phyloP scores from a whole-genome alignment of 2,113 vertebrate genomes.

The Laticauda colubrina region DNA sequence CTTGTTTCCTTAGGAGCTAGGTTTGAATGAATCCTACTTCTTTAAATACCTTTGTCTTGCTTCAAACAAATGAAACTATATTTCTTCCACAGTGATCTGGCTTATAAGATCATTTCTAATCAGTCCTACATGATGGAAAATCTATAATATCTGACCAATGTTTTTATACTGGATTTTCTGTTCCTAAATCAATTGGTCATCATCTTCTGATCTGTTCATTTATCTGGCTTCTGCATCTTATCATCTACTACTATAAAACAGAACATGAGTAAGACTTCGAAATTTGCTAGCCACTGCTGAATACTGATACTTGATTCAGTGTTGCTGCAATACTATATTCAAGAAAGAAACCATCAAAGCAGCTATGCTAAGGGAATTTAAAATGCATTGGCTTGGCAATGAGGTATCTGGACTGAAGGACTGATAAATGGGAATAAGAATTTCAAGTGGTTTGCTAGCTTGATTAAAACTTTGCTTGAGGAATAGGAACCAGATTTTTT shows the following conservation, averaged over 20 bases:
- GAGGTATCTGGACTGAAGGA: background rate
- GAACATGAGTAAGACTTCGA: background rate
- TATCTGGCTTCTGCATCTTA: background rate
- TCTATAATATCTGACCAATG: background rate
- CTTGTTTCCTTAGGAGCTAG: background rate
- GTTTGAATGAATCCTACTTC: background rate
- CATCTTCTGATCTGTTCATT: background rate
- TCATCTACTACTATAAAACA: background rate
- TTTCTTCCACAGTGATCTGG: background rate
- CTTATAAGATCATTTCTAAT: background rate
- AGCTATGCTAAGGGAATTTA: background rate
- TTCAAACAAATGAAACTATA: background rate
- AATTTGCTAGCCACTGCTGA: background rate
- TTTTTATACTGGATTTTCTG: background rate
- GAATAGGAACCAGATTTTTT: background rate
- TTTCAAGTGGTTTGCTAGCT: background rate
- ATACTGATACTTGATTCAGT: background rate
- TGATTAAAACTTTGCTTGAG: background rate
- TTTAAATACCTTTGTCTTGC: background rate
- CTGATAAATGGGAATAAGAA: background rate
- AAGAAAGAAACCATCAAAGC: background rate
- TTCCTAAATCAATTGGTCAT: background rate
- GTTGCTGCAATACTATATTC: background rate
- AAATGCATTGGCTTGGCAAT: background rate
- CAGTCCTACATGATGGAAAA: background rate